These are phyloP conservation scores for Volucella inanis DNA, from an alignment of 2,888 invertebrate species.

Conservation along the genomic window DNA sequence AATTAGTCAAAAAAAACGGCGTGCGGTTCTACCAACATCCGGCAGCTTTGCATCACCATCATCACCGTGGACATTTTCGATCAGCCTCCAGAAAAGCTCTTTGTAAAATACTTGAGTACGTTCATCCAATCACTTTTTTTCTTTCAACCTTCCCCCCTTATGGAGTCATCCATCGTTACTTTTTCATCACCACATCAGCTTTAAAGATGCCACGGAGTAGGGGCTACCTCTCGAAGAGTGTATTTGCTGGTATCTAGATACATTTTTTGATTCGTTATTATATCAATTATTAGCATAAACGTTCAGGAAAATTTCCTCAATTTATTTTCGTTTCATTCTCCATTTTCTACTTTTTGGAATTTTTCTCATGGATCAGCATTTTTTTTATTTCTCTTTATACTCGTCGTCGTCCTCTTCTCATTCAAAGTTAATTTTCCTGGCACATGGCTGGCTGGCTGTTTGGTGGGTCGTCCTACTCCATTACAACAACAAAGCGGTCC, in stretches of 20 bases:
- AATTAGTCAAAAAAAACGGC: conserved; percentile 31
- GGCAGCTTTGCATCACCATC: conserved; percentile 34
- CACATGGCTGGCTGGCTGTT: conserved; percentile 2
- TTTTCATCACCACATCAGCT: conserved; percentile 25
- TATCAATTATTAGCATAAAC: conserved; percentile 72
- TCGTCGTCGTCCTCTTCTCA: conserved; percentile 7
- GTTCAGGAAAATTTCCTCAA: conserved; percentile 59
- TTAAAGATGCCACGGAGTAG: conserved; percentile 9
- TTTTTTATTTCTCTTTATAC: conserved; percentile 14
- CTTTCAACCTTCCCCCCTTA: neutral
- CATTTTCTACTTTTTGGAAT: neutral
- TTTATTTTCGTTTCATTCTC: conserved; percentile 64
- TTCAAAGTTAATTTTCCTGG: conserved; percentile 61
- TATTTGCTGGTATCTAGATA: conserved; percentile 41
- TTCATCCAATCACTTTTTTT: conserved; percentile 26
- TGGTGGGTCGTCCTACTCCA: neutral
- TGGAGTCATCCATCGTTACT: no score
- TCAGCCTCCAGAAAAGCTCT: conserved; percentile 28
- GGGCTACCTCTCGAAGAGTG: neutral
- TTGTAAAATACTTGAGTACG: conserved; percentile 43
- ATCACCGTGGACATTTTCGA: conserved; percentile 40
- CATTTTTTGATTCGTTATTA: conserved; percentile 46
- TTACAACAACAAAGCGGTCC: conserved; percentile 53
- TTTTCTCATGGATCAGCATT: conserved; percentile 51
- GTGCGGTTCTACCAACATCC: conserved; percentile 6